Evolutionary conservation across 64 coral and sea anemone species (phyloP), one percentile per base, ranked within the genome.

Genomic region (Exaiptasia diaphana): DNA sequence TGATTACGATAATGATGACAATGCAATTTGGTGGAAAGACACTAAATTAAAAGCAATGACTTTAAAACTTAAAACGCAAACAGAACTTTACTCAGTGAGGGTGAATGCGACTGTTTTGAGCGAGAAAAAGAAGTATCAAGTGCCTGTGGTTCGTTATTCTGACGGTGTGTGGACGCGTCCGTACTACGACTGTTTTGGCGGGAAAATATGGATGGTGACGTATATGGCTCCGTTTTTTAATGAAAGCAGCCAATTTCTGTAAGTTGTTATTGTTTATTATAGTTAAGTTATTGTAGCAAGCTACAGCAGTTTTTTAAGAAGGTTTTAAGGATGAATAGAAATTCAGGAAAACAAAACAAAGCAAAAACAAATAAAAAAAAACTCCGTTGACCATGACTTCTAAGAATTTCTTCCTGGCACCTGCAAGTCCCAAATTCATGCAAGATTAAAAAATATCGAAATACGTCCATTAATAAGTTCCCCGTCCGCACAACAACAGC

Each of bases 121-220:
- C 5, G 29, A 80, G 31, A 43, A 34, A 17, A 48, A 41, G 29
- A 82, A 90, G 17, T 28, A 42, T 10, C 50, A 57, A 3, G 25
- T 80, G 3, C 68, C 81, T n/a, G 41, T 86, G 2, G 82, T 82
- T 5, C 41, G 73, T 13, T 85, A 86, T 30, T 45, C 84, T 14
- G 45, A 81, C 13, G 93, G 93, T 14, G 49, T 80, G 4, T 96
- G 93, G 93, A 96, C 88, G 5, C 88, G 87, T 9, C 88, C 88
- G 8, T 97, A 97, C 31, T 97, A 79, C 42, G 88, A 97, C 40
- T 97, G 93, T 67, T 90, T 97, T 82, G 93, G 87, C 28, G 93
- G 93, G 10, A 91, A 97, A 77, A 76, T 87, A n/a, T 97, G 93
- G 93, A 91, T 97, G 88, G 57, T 97, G 4, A 97, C 93, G 2